Percentiles rank a stretch among this genome's conserved stretches.
These are phyloP conservation scores for Aricia artaxerxes DNA, from an alignment of 2,888 invertebrate species.

Conservation along the genomic window DNA sequence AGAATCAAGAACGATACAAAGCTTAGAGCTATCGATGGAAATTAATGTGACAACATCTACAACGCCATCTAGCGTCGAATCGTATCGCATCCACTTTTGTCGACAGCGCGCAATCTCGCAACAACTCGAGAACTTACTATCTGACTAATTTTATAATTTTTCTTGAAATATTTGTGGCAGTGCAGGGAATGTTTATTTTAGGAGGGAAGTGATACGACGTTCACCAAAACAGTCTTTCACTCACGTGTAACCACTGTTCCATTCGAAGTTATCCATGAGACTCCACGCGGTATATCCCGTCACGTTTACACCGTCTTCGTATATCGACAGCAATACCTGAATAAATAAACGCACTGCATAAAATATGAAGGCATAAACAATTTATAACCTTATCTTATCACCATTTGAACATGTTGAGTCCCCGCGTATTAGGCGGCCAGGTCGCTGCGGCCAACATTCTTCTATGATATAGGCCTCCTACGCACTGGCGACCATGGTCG, in stretches of 20 bases:
- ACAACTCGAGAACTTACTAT: no score
- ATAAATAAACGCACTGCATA: not conserved
- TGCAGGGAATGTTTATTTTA: not conserved
- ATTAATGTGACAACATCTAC: no score
- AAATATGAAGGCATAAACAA: not conserved
- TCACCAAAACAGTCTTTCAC: conserved; percentile 39
- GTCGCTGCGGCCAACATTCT: no score
- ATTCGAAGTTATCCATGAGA: conserved; percentile 88
- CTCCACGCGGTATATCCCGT: conserved; percentile 86
- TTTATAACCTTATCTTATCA: not conserved
- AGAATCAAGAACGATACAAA: no score
- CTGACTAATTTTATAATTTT: not conserved
- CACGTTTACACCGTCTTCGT: conserved; percentile 77
- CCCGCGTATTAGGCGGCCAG: no score
- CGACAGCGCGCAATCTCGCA: no score
- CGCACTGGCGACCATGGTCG: no score
- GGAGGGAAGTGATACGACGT: not conserved
- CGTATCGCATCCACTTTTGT: no score
- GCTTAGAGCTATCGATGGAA: no score
- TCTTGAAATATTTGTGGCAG: not conserved
- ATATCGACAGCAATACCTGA: conserved; percentile 49
- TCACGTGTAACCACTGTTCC: conserved; percentile 84
- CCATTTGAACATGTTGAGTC: not conserved
- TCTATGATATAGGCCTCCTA: no score
- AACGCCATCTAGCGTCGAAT: no score